A percentile compares a stretch with the other conserved stretches of the same genome.
phyloP scores from a whole-genome alignment of 2,113 vertebrate species.

The Holacanthus passer region DNA sequence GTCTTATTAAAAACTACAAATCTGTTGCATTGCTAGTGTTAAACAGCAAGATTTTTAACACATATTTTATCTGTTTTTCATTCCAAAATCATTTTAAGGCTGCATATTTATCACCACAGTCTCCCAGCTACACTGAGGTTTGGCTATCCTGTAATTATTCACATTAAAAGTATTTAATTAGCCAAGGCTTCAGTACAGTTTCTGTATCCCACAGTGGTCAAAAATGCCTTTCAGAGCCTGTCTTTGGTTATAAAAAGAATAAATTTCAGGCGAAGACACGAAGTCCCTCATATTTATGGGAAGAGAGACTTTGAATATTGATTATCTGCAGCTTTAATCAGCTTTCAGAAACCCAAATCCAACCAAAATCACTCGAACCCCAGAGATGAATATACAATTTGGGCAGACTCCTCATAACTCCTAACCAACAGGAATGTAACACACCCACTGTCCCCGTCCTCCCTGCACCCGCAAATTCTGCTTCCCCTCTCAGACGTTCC shows the following conservation, averaged over 20 bases:
- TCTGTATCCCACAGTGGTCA: not conserved
- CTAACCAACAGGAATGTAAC: slow-evolving; percentile 11
- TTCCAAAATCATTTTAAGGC: not conserved
- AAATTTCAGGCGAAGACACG: not conserved
- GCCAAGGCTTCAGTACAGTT: not conserved
- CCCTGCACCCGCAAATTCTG: slow-evolving; percentile 19
- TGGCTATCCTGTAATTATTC: not conserved
- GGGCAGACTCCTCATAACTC: slow-evolving; percentile 1
- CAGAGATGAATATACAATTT: slow-evolving; percentile 19
- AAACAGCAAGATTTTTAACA: not conserved
- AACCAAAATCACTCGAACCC: slow-evolving; percentile 7
- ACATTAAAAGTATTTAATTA: not conserved
- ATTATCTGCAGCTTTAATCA: slow-evolving; percentile 23
- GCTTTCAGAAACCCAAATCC: slow-evolving; percentile 17
- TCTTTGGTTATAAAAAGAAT: not conserved
- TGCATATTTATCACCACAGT: not conserved
- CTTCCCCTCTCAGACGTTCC: slow-evolving; percentile 45
- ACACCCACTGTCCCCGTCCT: slow-evolving; percentile 24
- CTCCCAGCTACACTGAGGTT: not conserved
- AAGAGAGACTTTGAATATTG: not conserved
- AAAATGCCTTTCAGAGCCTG: not conserved
- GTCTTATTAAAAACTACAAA: not conserved
- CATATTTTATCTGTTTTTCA: not conserved
- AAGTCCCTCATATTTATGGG: not conserved
- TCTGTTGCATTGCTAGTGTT: no score